Conservation (phyloP, 2,113 vertebrate genomes). For the western clawed frog (Xenopus tropicalis) region DNA sequence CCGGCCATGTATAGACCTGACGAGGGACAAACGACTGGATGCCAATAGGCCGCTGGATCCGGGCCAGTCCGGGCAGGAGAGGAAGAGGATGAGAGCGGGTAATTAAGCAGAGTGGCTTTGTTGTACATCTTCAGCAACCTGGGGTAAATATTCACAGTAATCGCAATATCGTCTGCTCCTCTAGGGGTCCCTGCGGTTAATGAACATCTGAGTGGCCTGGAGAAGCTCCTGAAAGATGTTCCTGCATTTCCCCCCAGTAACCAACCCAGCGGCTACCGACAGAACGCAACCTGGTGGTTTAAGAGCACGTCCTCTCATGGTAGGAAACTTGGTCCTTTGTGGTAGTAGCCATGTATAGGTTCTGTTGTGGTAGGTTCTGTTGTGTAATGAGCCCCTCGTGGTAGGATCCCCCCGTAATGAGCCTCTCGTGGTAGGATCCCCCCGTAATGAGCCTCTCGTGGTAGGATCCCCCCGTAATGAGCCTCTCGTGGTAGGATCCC, state of each 20-base stretch:
- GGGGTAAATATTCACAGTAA: too few species aligned
- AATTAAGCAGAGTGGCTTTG: background rate
- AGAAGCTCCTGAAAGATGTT: conserved; percentile 33
- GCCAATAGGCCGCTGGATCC: conserved; percentile 7
- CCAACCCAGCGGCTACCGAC: background rate
- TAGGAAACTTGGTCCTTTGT: background rate
- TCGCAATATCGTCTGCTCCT: background rate
- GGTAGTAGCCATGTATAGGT: too few species aligned
- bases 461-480: too few species aligned
- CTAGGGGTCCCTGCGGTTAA: conserved; percentile 16
- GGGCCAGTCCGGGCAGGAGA: conserved; percentile 7
- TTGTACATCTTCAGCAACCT: too few species aligned
- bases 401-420: too few species aligned
- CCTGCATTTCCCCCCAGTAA: conserved; percentile 2
- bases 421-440: too few species aligned
- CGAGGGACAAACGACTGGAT: background rate
- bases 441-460: too few species aligned
- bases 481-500: too few species aligned
- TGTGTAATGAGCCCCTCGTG: too few species aligned
- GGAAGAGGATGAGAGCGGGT: background rate
- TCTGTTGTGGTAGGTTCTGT: too few species aligned
- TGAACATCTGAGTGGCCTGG: conserved; percentile 35
- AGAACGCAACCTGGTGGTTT: conserved; percentile 29
- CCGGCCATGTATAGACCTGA: background rate
- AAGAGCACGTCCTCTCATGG: conserved; percentile 30